Percentiles rank a stretch among this genome's conserved stretches.
Conservation (phyloP, 2,113 vertebrate genomes). For the Leuciscus idus region DNA sequence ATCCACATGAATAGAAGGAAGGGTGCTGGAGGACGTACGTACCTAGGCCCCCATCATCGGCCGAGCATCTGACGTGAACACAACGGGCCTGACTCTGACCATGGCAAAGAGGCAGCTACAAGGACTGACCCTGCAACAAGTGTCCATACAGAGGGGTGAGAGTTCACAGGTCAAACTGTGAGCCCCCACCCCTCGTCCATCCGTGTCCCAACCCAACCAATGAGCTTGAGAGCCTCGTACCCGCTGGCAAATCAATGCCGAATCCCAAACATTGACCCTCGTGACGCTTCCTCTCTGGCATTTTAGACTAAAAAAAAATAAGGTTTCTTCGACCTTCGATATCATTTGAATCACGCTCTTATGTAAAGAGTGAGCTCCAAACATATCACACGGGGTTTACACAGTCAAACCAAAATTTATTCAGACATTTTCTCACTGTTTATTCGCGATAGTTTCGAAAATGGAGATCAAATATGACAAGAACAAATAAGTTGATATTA, state of each 20-base stretch:
- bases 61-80: constrained; percentile 87
- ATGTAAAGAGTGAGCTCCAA: background rate
- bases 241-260: constrained; percentile 1
- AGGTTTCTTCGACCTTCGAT: background rate
- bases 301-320: background rate
- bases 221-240: constrained; percentile 10
- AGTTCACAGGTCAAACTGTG: constrained; percentile 95
- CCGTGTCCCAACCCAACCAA: constrained; percentile 21
- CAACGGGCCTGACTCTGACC: constrained; percentile 92
- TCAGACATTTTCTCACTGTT: too few relatives aligned
- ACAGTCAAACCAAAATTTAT: too few relatives aligned
- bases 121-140: constrained; percentile 96
- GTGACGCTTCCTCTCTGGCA: background rate
- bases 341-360: background rate
- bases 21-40: constrained; percentile 78
- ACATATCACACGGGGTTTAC: background rate
- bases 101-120: constrained; percentile 94
- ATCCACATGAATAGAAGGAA: constrained; percentile 59
- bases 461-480: too few relatives aligned
- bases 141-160: constrained; percentile 95
- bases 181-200: constrained; percentile 87
- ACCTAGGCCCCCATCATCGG: constrained; percentile 88
- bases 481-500: too few relatives aligned
- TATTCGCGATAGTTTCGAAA: too few relatives aligned
- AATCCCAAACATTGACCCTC: background rate